A percentile compares a stretch with the other conserved stretches of the same genome.
phyloP scores from a whole-genome alignment of 2,113 vertebrate species.

The Actenoides hombroni region DNA sequence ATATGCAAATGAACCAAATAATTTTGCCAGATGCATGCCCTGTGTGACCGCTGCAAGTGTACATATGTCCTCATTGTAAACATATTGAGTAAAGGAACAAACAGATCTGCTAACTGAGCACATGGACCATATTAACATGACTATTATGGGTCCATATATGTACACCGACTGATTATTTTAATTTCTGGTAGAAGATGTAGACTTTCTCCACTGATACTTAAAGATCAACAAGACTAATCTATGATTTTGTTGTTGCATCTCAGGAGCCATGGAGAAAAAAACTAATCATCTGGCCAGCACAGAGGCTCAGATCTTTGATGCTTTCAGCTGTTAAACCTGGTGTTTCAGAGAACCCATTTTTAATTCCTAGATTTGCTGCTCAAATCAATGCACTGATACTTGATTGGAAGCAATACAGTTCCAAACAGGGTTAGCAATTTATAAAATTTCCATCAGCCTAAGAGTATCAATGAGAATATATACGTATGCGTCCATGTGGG shows the following conservation, averaged over 20 bases:
- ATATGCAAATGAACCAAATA: neutral
- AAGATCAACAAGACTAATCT: neutral
- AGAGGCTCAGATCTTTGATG: slow-evolving; percentile 2
- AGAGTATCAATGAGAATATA: neutral
- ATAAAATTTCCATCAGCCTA: neutral
- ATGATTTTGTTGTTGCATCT: neutral
- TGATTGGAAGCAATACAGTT: neutral
- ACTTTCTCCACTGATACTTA: neutral
- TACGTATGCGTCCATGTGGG: neutral
- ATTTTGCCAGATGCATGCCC: neutral
- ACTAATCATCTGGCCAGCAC: slow-evolving; percentile 58
- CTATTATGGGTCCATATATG: neutral
- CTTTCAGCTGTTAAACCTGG: slow-evolving; percentile 52
- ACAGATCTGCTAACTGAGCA: neutral
- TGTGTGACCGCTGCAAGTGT: neutral
- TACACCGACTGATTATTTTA: neutral
- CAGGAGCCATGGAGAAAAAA: slow-evolving; percentile 48
- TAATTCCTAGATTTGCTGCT: neutral
- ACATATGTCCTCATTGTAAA: neutral
- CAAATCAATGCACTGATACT: neutral
- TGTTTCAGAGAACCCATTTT: slow-evolving; percentile 21
- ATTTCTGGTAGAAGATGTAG: neutral
- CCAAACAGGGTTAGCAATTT: slow-evolving; percentile 19
- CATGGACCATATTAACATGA: neutral
- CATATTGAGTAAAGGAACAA: neutral